Evolutionary conservation across 1,140 invertebrate genomes (phyloP).

Genomic region (Nephila pilipes): DNA sequence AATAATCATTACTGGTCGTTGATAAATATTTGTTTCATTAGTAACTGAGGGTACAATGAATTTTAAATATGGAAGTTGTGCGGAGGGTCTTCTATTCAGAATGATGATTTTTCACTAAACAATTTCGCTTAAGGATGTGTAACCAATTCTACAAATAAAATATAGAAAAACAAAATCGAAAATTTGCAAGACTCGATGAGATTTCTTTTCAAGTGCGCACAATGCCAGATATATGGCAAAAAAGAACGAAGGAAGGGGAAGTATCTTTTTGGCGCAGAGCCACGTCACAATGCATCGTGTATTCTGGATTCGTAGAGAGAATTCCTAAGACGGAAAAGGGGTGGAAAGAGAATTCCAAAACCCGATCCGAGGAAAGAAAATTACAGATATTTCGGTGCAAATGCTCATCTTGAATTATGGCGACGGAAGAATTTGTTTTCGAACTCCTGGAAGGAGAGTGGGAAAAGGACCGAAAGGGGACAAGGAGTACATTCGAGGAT

Average conservation of each 20-base stretch:
- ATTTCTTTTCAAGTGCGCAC: neutral
- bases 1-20: no score
- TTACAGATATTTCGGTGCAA: slow-evolving; percentile 26
- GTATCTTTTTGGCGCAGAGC: neutral
- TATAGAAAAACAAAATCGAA: neutral
- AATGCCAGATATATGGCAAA: neutral
- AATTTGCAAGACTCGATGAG: neutral
- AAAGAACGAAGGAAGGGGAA: neutral
- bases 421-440: neutral
- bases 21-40: no score
- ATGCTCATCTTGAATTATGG: slow-evolving; percentile 21
- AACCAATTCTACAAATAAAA: neutral
- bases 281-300: neutral
- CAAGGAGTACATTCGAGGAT: neutral
- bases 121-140: no score
- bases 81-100: no score
- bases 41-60: no score
- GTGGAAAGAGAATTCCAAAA: neutral
- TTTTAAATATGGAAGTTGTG: no score
- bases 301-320: neutral
- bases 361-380: slow-evolving; percentile 9
- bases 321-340: neutral
- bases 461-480: neutral
- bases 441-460: neutral
- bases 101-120: no score